Percentiles rank a stretch among this genome's conserved stretches.
phyloP scores from a whole-genome alignment of 2,888 invertebrate genomes.

The Petrolisthes manimaculis region DNA sequence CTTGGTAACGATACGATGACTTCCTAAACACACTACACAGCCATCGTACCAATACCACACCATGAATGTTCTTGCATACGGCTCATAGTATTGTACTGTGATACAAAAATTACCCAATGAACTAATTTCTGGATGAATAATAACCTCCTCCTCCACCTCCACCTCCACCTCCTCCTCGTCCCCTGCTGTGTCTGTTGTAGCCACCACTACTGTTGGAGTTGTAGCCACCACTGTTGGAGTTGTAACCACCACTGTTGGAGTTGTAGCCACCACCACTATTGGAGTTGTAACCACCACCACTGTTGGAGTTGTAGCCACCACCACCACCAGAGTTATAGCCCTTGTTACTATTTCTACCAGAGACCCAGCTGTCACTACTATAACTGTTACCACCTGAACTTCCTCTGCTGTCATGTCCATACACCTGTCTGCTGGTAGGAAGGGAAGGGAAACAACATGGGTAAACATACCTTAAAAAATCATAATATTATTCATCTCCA shows the following conservation, averaged over 20 bases:
- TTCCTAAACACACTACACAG: no score
- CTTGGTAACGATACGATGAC: no score
- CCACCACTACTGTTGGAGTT: not conserved
- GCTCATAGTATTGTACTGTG: not conserved
- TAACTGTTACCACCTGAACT: no score
- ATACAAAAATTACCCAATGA: not conserved
- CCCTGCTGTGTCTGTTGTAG: not conserved
- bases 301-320: not conserved
- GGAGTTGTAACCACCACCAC: no score
- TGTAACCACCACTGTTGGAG: slow-evolving; percentile 21
- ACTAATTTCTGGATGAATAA: slow-evolving; percentile 25
- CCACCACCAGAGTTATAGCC: slow-evolving; percentile 2
- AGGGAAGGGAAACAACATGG: no score
- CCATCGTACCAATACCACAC: no score
- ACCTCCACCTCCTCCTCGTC: not conserved
- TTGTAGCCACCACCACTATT: not conserved
- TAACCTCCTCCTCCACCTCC: slow-evolving; percentile 10
- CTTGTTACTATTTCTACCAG: not conserved
- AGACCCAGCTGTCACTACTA: not conserved
- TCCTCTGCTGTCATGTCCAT: no score
- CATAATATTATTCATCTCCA: no score
- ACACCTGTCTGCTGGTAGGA: no score
- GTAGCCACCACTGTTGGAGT: not conserved
- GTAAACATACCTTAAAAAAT: no score
- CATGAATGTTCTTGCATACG: no score